These are phyloP conservation scores for Pipistrellus nathusii DNA, from an alignment of 2,797 vertebrate genomes.

Conservation along the genomic window DNA sequence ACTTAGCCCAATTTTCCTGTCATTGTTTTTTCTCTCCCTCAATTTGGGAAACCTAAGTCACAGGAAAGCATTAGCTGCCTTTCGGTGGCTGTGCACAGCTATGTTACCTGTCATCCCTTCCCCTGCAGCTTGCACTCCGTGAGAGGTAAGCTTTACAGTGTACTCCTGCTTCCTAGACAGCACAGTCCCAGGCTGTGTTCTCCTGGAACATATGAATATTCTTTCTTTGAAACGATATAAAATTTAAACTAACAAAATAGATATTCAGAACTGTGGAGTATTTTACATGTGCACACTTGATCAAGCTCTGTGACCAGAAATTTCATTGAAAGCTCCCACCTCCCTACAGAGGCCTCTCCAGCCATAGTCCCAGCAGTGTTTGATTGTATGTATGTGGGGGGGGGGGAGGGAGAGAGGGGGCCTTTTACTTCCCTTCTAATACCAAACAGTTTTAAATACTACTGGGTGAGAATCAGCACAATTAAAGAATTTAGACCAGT, in stretches of 20 bases:
- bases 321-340: not conserved
- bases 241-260: not conserved
- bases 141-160: accelerated
- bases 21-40: not conserved
- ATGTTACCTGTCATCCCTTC: accelerated
- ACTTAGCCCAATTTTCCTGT: not conserved
- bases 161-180: not conserved
- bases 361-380: not conserved
- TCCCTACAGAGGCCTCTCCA: not conserved
- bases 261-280: not conserved
- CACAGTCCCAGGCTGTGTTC: not conserved
- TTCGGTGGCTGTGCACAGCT: not conserved
- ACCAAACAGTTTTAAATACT: not conserved
- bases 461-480: not conserved
- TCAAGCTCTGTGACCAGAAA: not conserved
- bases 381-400: not conserved
- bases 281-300: not conserved
- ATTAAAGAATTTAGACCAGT: not conserved
- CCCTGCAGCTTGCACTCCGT: not conserved
- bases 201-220: not conserved
- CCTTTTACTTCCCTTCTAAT: not conserved
- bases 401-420: no score
- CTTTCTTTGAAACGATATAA: not conserved
- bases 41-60: not conserved
- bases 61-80: not conserved